Evolutionary conservation across 2,797 vertebrate species (phyloP).

Genomic region (Sebastes steindachneri): DNA sequence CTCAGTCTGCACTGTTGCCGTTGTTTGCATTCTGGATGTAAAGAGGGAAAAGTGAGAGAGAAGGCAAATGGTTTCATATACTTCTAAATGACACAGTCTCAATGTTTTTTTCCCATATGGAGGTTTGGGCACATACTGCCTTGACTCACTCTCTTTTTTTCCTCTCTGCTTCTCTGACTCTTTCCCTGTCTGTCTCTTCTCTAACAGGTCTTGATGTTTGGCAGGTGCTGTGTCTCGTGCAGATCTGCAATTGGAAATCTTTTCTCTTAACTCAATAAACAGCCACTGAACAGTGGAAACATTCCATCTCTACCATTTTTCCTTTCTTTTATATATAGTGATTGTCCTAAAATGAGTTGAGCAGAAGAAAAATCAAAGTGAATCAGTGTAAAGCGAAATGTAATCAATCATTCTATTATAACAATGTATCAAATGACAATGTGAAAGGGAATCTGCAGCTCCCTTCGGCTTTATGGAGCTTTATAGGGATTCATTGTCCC

Average conservation of each 20-base stretch:
- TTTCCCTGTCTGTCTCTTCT: background rate
- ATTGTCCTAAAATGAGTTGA: background rate
- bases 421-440: background rate
- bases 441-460: background rate
- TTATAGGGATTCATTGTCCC: too few relatives aligned
- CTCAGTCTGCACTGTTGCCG: too few relatives aligned
- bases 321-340: background rate
- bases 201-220: constrained; percentile 14
- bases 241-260: background rate
- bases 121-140: background rate
- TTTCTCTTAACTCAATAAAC: constrained; percentile 20
- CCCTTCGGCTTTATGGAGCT: fast-evolving
- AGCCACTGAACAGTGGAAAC: constrained; percentile 23
- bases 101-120: background rate
- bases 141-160: constrained; percentile 10
- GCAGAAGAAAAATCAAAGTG: background rate
- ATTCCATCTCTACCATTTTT: background rate
- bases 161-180: background rate
- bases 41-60: background rate
- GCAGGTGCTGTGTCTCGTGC: constrained; percentile 30
- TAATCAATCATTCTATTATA: background rate
- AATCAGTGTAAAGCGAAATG: background rate
- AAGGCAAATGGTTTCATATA: background rate
- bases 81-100: background rate
- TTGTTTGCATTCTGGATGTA: background rate